A percentile compares a stretch with the other conserved stretches of the same genome.
Evolutionary conservation across 2,797 vertebrate genomes (phyloP).

Genomic region (Galago senegalensis): DNA sequence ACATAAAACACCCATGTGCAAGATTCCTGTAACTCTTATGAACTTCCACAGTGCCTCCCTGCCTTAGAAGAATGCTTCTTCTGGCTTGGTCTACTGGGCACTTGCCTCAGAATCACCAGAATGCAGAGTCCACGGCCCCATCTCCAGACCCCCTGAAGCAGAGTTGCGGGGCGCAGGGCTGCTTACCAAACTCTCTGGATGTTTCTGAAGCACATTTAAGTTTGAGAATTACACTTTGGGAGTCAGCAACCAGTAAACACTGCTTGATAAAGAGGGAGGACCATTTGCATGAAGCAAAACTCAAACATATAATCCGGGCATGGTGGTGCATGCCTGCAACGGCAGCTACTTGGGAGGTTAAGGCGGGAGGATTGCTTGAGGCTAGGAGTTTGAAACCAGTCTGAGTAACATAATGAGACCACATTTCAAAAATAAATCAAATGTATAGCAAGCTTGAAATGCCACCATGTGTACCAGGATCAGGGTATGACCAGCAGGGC

Average conservation of each 20-base stretch:
- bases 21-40: background rate
- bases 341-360: no score
- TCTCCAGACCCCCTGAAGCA: background rate
- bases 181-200: background rate
- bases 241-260: background rate
- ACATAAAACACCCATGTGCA: background rate
- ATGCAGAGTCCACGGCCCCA: background rate
- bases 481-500: background rate
- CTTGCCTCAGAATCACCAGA: background rate
- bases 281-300: background rate
- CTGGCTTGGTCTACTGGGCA: background rate
- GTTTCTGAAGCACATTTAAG: background rate
- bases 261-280: background rate
- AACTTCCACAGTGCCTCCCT: background rate
- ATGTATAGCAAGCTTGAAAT: background rate
- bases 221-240: background rate
- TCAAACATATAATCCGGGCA: background rate
- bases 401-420: no score
- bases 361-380: no score
- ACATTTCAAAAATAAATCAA: background rate
- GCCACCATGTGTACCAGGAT: background rate
- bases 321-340: no score
- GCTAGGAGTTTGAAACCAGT: no score
- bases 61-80: background rate
- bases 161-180: background rate